Evolutionary conservation across 2,888 invertebrate genomes (phyloP), one percentile per base, ranked within the genome.

Genomic region (Protodeltote pygarga): DNA sequence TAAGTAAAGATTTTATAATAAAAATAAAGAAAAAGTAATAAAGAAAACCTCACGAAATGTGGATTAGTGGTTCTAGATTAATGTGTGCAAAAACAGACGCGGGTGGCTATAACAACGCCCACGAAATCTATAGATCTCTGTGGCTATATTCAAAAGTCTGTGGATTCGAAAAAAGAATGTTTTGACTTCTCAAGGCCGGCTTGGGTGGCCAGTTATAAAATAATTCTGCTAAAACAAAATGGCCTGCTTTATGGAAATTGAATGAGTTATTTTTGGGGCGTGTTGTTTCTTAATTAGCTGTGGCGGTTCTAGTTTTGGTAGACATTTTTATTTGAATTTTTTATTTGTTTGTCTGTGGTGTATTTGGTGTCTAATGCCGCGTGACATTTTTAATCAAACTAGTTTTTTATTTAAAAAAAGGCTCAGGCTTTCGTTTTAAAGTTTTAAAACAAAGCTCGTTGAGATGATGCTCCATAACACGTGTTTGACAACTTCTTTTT

Each of bases 181-280:
- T 66, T 51, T 55, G 62, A 54, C 35, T 48, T 37, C 1, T 44
- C 62, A 63, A 66, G 66, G 63, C 13, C 47, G 25, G 3, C 25
- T 24, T 29, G 53, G 34, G 34, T 46, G 40, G 40, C n/a, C 33
- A 25, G 27, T 46, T 47, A 44, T 50, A 44, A 37, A 32, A n/a
- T n/a, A n/a, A n/a, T n/a, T n/a, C n/a, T n/a, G n/a, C n/a, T n/a
- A n/a, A n/a, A n/a, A n/a, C n/a, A n/a, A n/a, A n/a, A n/a, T n/a
- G n/a, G n/a, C n/a, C n/a, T 10, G 3, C 8, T 10, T 31, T 20
- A 23, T 21, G 33, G 20, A 38, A 20, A 39, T 51, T 23, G 14
- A 39, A 40, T 23, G 14, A 49, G 52, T 17, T 50, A 33, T 40
- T 38, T 39, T 15, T 40, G 11, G 23, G 40, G 40, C 27, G 40